Percentiles rank a stretch among this genome's conserved stretches.
phyloP scores from a whole-genome alignment of 2,797 vertebrate species.

The Vespertilio murinus region DNA sequence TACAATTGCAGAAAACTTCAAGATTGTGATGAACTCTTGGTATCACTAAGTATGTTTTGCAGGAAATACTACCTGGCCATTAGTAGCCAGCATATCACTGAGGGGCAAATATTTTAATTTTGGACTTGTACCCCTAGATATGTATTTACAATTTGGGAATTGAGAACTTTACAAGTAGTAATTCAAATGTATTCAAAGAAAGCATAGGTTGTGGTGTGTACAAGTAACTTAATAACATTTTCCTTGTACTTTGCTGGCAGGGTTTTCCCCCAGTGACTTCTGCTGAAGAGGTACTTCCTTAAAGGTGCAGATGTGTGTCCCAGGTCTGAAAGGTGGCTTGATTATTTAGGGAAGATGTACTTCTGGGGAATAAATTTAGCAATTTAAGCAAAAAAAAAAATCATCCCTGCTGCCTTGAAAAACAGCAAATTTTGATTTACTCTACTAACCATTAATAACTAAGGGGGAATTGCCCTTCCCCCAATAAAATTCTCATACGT shows the following conservation, averaged over 20 bases:
- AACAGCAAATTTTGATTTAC: background rate
- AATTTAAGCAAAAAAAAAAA: background rate
- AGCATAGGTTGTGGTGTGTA: background rate
- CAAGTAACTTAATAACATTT: background rate
- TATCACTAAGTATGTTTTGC: background rate
- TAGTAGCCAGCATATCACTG: background rate
- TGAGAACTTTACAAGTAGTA: background rate
- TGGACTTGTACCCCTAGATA: background rate
- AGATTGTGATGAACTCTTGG: background rate
- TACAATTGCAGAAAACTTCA: background rate
- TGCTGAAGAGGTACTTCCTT: background rate
- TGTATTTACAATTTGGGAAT: background rate
- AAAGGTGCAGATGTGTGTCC: background rate
- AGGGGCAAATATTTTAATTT: background rate
- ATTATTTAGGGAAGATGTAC: background rate
- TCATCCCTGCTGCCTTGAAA: background rate
- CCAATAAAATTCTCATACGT: background rate
- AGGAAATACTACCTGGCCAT: background rate
- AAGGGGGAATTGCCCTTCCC: rapidly evolving
- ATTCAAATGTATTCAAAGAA: background rate
- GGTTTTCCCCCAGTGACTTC: background rate
- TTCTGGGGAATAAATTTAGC: background rate
- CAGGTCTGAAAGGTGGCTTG: background rate
- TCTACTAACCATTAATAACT: background rate
- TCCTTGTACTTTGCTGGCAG: background rate